Conservation (phyloP, 2,113 vertebrate genomes). For the Monopterus albus region DNA sequence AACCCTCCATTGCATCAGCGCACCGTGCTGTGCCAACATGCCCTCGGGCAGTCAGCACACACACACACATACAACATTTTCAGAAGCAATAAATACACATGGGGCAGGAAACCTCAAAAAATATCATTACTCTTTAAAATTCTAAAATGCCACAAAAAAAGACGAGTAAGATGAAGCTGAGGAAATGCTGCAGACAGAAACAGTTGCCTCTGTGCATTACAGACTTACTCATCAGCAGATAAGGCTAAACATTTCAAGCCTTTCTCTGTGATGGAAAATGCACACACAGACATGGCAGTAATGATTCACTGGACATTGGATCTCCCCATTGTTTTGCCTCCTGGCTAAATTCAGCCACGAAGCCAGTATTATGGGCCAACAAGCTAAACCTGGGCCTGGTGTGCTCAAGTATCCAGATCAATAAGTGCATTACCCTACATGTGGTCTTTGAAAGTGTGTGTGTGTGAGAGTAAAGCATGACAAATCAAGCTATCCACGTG, state of each 20-base stretch:
- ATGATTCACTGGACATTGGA: slow-evolving; percentile 48
- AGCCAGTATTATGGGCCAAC: slow-evolving; percentile 19
- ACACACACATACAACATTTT: slow-evolving; percentile 33
- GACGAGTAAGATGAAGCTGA: neutral
- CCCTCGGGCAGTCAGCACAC: slow-evolving; percentile 60
- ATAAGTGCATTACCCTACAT: slow-evolving; percentile 38
- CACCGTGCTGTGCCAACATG: slow-evolving; percentile 57
- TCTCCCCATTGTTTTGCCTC: slow-evolving; percentile 33
- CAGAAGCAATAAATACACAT: slow-evolving; percentile 29
- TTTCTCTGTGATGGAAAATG: slow-evolving; percentile 48
- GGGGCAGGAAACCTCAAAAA: slow-evolving; percentile 11
- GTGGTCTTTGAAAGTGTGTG: slow-evolving; percentile 14
- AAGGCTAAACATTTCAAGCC: slow-evolving; percentile 33
- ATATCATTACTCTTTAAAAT: slow-evolving; percentile 28
- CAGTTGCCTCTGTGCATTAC: neutral
- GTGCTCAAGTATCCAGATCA: slow-evolving; percentile 55
- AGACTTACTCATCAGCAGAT: slow-evolving; percentile 2
- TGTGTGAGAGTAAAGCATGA: slow-evolving; percentile 9
- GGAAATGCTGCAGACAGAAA: slow-evolving; percentile 6
- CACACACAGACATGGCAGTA: slow-evolving; percentile 37
- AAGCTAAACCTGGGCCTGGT: slow-evolving; percentile 42
- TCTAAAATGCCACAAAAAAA: slow-evolving; percentile 22
- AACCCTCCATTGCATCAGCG: slow-evolving; percentile 59
- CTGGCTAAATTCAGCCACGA: slow-evolving; percentile 42
- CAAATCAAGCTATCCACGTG: slow-evolving; percentile 7